Conservation (phyloP, 53 echinoderm and acorn worm genomes). For the Actinopyga echinites region DNA sequence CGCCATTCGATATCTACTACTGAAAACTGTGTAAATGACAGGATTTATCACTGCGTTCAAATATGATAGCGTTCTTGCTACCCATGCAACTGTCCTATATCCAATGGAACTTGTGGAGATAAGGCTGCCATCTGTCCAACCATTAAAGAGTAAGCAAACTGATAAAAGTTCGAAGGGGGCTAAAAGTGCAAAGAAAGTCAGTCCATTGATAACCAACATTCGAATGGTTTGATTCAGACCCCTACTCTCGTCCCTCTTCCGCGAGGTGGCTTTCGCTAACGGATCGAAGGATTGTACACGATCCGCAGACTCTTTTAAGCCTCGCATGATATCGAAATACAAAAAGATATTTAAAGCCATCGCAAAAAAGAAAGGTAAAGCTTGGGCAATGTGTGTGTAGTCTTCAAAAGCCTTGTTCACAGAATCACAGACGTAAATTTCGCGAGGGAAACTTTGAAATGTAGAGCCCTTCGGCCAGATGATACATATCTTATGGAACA, state of each 20-base stretch:
- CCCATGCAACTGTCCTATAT: slow-evolving; percentile 28
- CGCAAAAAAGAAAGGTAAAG: slow-evolving; percentile 65
- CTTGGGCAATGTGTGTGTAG: slow-evolving; percentile 54
- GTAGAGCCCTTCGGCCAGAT: slow-evolving; percentile 49
- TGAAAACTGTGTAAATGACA: slow-evolving; percentile 68
- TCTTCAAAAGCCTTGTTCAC: slow-evolving; percentile 3
- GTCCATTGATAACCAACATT: slow-evolving; percentile 36
- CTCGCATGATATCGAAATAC: slow-evolving; percentile 54
- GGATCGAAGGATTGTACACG: slow-evolving; percentile 45
- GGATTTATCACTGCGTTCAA: slow-evolving; percentile 72
- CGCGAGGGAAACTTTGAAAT: slow-evolving; percentile 30
- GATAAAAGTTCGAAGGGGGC: slow-evolving; percentile 34
- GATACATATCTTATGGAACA: slow-evolving; percentile 17
- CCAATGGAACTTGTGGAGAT: neutral
- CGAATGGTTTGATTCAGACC: slow-evolving; percentile 16
- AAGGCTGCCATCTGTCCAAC: neutral
- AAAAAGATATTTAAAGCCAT: slow-evolving; percentile 42
- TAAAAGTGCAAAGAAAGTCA: slow-evolving; percentile 12
- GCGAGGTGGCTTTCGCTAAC: slow-evolving; percentile 27
- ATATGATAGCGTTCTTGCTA: slow-evolving; percentile 65
- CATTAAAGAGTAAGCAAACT: neutral
- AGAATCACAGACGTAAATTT: slow-evolving; percentile 16
- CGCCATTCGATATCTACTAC: slow-evolving; percentile 66
- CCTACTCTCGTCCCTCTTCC: slow-evolving; percentile 45
- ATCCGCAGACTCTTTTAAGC: slow-evolving; percentile 53